Conservation (phyloP, 2,113 vertebrate genomes). For the Xenopus laevis region DNA sequence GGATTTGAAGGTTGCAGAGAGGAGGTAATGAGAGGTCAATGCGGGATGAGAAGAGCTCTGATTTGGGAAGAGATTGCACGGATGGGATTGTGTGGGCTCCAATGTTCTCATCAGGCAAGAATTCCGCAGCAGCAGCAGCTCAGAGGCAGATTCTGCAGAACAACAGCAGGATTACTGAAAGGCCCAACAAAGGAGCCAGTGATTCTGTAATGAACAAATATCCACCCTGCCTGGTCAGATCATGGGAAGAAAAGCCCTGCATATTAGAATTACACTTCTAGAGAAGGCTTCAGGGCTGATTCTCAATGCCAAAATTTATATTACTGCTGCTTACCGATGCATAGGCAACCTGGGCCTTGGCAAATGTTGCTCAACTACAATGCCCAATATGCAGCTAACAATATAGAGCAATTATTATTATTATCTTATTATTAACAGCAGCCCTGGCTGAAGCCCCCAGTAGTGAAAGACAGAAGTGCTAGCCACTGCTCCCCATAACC, state of each 20-base stretch:
- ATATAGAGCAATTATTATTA: no score
- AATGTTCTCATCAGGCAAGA: constrained; percentile 57
- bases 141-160: constrained; percentile 45
- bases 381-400: no score
- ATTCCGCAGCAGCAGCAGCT: constrained; percentile 37
- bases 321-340: no score
- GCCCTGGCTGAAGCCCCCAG: no score
- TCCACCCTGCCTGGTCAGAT: not conserved
- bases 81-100: constrained; percentile 50
- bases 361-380: no score
- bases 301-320: no score
- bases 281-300: no score
- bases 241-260: not conserved
- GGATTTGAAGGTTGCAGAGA: constrained; percentile 12
- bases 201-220: constrained; percentile 14
- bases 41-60: constrained; percentile 42
- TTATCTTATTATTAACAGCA: no score
- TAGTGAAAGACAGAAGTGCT: no score
- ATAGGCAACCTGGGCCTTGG: no score
- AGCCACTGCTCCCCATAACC: no score
- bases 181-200: constrained; percentile 50
- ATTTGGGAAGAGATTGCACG: constrained; percentile 36
- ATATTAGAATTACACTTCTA: no score
- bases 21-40: constrained; percentile 54
- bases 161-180: constrained; percentile 48